phyloP scores from a whole-genome alignment of 2,888 invertebrate species.

The Apamea monoglypha region DNA sequence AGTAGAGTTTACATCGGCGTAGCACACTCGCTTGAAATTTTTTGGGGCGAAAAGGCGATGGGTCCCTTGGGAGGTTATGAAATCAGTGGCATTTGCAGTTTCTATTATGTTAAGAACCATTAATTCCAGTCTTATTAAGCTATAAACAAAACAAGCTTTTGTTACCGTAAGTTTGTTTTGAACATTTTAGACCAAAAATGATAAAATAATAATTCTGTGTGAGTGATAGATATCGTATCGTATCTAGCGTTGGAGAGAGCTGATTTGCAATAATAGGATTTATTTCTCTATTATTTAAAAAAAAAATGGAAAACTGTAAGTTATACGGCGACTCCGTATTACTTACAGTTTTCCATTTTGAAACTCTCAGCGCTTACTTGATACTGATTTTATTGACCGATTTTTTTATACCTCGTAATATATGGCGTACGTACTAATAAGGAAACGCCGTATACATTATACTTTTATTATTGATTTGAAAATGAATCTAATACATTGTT shows the following conservation, averaged over 20 bases:
- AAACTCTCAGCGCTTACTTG: too few species aligned
- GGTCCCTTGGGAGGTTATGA: slow-evolving; percentile 91
- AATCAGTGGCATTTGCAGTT: slow-evolving; percentile 93
- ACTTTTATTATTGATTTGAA: background rate
- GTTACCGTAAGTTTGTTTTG: slow-evolving; percentile 68
- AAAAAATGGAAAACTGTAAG: background rate
- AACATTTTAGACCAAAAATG: slow-evolving; percentile 23
- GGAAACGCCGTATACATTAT: background rate
- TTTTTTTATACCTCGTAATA: background rate
- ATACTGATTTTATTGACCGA: background rate
- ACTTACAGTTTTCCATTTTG: too few species aligned
- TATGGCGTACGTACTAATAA: background rate
- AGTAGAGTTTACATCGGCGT: slow-evolving; percentile 70
- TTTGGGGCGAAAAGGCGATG: slow-evolving; percentile 88
- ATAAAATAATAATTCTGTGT: slow-evolving; percentile 3
- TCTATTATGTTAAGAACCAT: slow-evolving; percentile 90
- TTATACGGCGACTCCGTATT: too few species aligned
- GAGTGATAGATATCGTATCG: background rate
- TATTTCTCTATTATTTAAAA: background rate
- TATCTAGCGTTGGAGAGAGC: background rate
- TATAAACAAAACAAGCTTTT: slow-evolving; percentile 87
- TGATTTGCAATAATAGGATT: background rate
- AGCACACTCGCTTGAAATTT: slow-evolving; percentile 69
- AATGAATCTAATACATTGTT: background rate
- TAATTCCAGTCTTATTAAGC: slow-evolving; percentile 89